Conservation (phyloP, 2,113 vertebrate genomes). For the Eretmochelys imbricata region DNA sequence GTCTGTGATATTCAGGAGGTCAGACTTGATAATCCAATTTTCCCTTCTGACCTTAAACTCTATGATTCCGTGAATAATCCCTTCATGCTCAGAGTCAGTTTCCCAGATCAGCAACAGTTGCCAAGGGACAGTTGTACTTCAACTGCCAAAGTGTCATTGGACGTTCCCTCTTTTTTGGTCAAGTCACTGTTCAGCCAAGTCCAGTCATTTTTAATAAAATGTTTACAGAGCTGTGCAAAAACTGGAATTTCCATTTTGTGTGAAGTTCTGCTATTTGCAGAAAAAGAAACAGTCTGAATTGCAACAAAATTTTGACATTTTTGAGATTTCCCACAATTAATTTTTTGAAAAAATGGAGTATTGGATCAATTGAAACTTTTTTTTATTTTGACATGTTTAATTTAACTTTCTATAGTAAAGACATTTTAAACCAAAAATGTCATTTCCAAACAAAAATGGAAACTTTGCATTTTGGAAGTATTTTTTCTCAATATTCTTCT, state of each 20-base stretch:
- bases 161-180: not conserved
- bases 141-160: not conserved
- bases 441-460: not conserved
- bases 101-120: not conserved
- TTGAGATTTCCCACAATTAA: not conserved
- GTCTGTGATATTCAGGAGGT: not conserved
- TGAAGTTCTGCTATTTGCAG: not conserved
- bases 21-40: not conserved
- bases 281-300: not conserved
- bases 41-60: not conserved
- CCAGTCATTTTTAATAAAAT: not conserved
- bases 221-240: not conserved
- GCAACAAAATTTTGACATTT: not conserved
- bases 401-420: not conserved
- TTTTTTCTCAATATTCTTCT: not conserved
- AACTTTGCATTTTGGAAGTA: not conserved
- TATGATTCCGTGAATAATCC: not conserved
- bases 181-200: not conserved
- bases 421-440: not conserved
- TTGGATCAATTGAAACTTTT: not conserved
- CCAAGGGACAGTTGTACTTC: not conserved
- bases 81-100: not conserved
- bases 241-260: not conserved
- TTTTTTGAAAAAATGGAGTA: not conserved
- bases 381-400: too few species aligned